Conservation (phyloP, 2,113 vertebrate species). For the Sapayoa aenigma region DNA sequence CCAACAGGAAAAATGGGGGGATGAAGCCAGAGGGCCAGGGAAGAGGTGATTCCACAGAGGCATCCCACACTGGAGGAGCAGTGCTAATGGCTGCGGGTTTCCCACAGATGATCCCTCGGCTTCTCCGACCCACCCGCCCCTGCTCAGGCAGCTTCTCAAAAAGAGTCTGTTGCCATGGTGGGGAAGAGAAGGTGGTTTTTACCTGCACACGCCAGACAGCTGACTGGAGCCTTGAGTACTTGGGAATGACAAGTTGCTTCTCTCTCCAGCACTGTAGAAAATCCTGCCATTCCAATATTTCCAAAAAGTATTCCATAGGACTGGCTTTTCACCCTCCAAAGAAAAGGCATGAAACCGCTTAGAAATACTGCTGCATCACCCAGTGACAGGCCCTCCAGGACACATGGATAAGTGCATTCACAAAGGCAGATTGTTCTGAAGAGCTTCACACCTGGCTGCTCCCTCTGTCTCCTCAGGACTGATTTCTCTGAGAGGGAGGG, state of each 20-base stretch:
- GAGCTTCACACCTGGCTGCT: not conserved
- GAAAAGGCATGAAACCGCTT: not conserved
- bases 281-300: not conserved
- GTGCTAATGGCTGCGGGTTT: rapidly evolving
- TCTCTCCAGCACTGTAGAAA: not conserved
- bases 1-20: not conserved
- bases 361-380: not conserved
- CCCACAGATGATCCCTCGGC: not conserved
- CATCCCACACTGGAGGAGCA: not conserved
- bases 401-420: not conserved
- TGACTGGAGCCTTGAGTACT: not conserved
- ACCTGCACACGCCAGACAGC: not conserved
- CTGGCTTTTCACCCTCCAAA: not conserved
- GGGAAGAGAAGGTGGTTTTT: not conserved
- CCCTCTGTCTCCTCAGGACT: not conserved
- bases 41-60: not conserved
- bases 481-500: not conserved
- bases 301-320: not conserved
- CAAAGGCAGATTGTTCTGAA: not conserved
- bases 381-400: not conserved
- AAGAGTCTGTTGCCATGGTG: not conserved
- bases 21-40: not conserved
- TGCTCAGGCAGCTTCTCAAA: no score
- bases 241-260: not conserved
- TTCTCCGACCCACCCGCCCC: rapidly evolving